Conservation (phyloP, 2,888 invertebrate species). For the Glyphotaelius pellucidus region DNA sequence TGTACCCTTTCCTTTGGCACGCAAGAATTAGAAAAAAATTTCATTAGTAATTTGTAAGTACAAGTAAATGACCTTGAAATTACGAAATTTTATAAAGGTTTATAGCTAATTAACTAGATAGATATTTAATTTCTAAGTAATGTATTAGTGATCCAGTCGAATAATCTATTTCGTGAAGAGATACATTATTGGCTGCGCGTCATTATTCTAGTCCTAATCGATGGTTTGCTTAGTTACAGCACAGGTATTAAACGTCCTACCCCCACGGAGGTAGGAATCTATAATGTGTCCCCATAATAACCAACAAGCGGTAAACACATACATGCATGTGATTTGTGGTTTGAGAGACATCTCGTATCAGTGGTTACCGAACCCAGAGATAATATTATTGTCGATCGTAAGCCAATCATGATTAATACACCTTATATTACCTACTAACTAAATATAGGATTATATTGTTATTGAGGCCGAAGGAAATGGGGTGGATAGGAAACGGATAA, state of each 20-base stretch:
- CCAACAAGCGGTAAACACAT: not conserved
- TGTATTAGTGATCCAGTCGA: not conserved
- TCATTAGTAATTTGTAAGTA: too few relatives aligned
- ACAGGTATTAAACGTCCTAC: not conserved
- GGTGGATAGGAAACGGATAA: too few relatives aligned
- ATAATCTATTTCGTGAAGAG: not conserved
- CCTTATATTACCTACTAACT: not conserved
- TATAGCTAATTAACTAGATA: too few relatives aligned
- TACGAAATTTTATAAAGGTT: too few relatives aligned
- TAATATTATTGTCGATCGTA: not conserved
- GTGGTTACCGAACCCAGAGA: not conserved
- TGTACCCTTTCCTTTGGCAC: too few relatives aligned
- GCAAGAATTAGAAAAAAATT: too few relatives aligned
- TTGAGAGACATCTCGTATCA: not conserved
- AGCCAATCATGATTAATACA: not conserved
- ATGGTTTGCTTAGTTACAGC: not conserved
- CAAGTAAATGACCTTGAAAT: too few relatives aligned
- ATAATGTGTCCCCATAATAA: not conserved
- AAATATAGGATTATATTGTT: not conserved
- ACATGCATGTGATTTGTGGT: slow-evolving; percentile 25
- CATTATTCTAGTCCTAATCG: not conserved
- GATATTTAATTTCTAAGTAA: too few relatives aligned
- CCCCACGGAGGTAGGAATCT: not conserved
- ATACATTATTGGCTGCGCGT: not conserved
- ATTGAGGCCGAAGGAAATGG: too few relatives aligned